Base-by-base conservation (phyloP, 2,888 invertebrate species). In the Pantelozetes paolii region DNA sequence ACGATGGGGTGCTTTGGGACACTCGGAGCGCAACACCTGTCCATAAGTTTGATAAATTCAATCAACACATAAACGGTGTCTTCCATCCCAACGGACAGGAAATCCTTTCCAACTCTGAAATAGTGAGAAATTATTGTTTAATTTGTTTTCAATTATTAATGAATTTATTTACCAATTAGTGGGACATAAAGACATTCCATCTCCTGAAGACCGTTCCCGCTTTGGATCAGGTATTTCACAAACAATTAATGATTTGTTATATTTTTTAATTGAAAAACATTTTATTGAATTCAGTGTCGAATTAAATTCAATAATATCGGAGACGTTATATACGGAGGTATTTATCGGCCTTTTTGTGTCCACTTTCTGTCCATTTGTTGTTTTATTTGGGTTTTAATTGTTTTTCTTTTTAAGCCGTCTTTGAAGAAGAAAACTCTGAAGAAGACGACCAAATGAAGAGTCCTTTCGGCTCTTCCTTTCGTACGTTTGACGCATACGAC, bases 41-140 rank as follows among this genome's bases (percentile, higher is more conserved):
- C 64, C 96, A 97, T 84, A 96, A 97, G 82, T 92, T 99, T 81
- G 99, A 99, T 84, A 98, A 98, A 83, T 86, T 99, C 45, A 98
- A 97, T 84, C 92, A 94, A 81, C 90, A 90, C 57, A 88, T 95
- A 74, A 96, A 93, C 81, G 98, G 97, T 0, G 90, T 94, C 8
- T 98, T 98, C 81, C 96, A 97, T 86, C 96, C 96, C 0, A 94
- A 93, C 81, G 95, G 95, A 0, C 85, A 94, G 76, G 96, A 97
- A 85, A 92, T 96, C 54, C 92, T 99, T 80, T 94, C 97, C 73
- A 98, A 98, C 82, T 94, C 96, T 0, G 97, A 99, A 87, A 94
- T 86, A 77, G 84, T 85, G 81, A 74, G 75, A 5, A 36, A 36
- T 36, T 9, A 36, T 8, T n/a, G n/a, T n/a, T n/a, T n/a, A n/a